Evolutionary conservation across 1,140 invertebrate genomes (phyloP).

Genomic region (Drosophila serrata): DNA sequence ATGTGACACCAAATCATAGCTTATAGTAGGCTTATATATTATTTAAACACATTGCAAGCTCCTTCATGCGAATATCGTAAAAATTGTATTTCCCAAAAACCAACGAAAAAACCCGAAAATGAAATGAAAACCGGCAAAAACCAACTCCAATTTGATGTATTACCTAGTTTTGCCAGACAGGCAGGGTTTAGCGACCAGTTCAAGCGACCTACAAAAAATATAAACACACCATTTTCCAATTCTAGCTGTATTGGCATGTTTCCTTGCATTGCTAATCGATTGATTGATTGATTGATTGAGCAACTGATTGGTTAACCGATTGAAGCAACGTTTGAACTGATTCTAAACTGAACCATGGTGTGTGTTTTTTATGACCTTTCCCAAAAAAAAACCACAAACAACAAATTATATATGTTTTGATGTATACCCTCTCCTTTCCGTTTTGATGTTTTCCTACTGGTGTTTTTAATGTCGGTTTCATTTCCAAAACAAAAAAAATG

Average conservation of each 20-base stretch:
- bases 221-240: constrained; percentile 47
- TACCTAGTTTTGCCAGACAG: constrained; percentile 5
- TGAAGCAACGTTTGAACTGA: constrained; percentile 74
- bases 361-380: constrained; percentile 27
- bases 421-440: constrained; percentile 44
- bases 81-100: neutral
- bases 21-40: neutral
- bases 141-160: constrained; percentile 3
- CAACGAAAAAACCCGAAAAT: neutral
- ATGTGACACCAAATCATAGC: neutral
- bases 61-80: neutral
- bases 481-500: constrained; percentile 3
- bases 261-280: constrained; percentile 68
- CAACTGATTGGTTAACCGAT: constrained; percentile 60
- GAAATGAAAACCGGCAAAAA: neutral
- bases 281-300: constrained; percentile 47
- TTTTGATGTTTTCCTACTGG: constrained; percentile 51
- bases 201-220: constrained; percentile 64
- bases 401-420: constrained; percentile 55
- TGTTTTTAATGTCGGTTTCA: constrained; percentile 22
- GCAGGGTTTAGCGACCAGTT: constrained; percentile 60
- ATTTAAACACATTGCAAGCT: neutral
- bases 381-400: constrained; percentile 12
- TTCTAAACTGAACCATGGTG: constrained; percentile 58
- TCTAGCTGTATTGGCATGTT: constrained; percentile 71